Evolutionary conservation across 2,113 vertebrate species (phyloP), one percentile per base, ranked within the genome.

Genomic region (Saccopteryx leptura): DNA sequence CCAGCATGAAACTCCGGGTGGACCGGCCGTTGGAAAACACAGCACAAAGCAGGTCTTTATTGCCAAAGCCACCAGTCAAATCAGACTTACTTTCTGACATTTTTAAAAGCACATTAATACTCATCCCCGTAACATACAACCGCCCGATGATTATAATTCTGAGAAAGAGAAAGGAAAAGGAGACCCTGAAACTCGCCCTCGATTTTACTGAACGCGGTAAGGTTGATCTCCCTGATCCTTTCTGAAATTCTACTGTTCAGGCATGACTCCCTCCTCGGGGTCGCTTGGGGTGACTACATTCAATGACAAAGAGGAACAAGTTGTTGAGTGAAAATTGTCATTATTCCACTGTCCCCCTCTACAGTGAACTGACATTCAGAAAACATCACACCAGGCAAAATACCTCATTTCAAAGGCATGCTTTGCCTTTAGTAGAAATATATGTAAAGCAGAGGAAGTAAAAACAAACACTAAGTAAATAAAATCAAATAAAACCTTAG

Each of bases 121-220:
- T 68, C 93, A 93, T 74, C 46, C 75, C 72, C 78, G 9, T 96
- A 72, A 89, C 48, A 74, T 78, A 31, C 56, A 87, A 17, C 88
- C 90, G 80, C 52, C 31, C 79, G 86, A 13, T 87, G 80, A 82
- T 89, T 86, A 79, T 28, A 87, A 81, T 92, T 94, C 95, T 95
- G 80, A 96, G 94, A 89, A 95, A 95, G 46, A 91, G 69, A 88
- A 78, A 95, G 89, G 54, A 48, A 66, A 46, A 79, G 10, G 28
- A 72, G 31, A 28, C 88, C 85, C 48, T 61, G 68, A 96, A 90
- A 95, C 78, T 68, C 60, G 17, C 72, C 58, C 23, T 74, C 93
- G 9, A 54, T 71, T 66, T 75, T 60, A 33, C 74, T 88, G 85
- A 93, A 80, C 33, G 39, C 17, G 52, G 23, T 33, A 76, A 90